Conservation (phyloP, 2,888 invertebrate genomes). For the Cosmia pyralina region DNA sequence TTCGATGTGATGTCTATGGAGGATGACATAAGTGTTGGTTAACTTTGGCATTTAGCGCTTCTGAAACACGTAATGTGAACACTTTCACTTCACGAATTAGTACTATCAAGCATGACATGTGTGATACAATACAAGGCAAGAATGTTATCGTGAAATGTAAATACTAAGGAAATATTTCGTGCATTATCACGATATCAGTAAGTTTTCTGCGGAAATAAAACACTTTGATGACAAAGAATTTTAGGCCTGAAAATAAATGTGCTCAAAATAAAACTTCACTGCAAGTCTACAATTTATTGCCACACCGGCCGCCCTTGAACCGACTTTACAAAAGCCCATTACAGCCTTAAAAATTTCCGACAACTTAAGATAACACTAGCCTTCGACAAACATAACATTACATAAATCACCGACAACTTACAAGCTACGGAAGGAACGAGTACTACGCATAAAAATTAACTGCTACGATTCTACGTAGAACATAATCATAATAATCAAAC, state of each 20-base stretch:
- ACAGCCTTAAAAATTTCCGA: slow-evolving; percentile 34
- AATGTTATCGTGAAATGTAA: slow-evolving; percentile 14
- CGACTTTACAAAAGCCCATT: slow-evolving; percentile 25
- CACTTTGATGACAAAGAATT: not conserved
- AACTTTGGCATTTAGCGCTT: slow-evolving; percentile 44
- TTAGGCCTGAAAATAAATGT: not conserved
- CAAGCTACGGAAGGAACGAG: slow-evolving; percentile 47
- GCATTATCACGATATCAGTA: not conserved
- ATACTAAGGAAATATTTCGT: not conserved
- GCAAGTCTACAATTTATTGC: slow-evolving; percentile 16
- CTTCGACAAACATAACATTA: slow-evolving; percentile 37
- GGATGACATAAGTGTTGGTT: slow-evolving; percentile 22
- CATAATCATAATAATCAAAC: slow-evolving; percentile 64
- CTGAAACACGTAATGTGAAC: slow-evolving; percentile 38
- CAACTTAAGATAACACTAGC: slow-evolving; percentile 13
- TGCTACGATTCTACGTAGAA: slow-evolving; percentile 60
- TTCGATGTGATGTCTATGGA: slow-evolving; percentile 7
- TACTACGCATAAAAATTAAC: slow-evolving; percentile 56
- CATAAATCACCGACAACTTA: slow-evolving; percentile 38
- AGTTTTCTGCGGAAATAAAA: not conserved
- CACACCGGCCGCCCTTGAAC: slow-evolving; percentile 24
- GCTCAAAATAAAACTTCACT: slow-evolving; percentile 9
- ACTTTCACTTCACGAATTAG: slow-evolving; percentile 52
- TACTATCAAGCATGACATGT: slow-evolving; percentile 9
- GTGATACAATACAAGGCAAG: not conserved